phyloP scores from a whole-genome alignment of 2,888 invertebrate species.

The Stomorhina lunata region DNA sequence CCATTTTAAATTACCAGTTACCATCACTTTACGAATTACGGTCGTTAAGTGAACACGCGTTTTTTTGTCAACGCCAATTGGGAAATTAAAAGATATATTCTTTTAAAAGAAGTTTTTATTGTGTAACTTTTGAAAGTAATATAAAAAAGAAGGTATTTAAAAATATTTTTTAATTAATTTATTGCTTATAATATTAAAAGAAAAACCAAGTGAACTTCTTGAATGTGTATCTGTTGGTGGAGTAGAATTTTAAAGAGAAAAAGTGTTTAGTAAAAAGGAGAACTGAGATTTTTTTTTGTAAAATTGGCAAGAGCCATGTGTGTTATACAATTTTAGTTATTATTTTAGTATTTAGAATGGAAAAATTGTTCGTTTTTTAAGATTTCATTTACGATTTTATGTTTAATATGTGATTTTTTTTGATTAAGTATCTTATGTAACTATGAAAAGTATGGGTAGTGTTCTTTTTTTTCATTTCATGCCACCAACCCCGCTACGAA shows the following conservation, averaged over 20 bases:
- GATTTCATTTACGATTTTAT: too few species aligned
- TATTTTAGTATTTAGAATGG: too few species aligned
- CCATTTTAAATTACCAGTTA: conserved; percentile 59
- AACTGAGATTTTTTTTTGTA: too few species aligned
- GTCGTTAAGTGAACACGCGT: conserved; percentile 79
- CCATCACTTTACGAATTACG: conserved; percentile 78
- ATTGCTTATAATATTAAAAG: neutral
- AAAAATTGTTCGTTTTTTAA: too few species aligned
- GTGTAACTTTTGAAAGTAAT: conserved; percentile 79
- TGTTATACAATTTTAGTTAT: too few species aligned
- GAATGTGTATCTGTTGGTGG: too few species aligned
- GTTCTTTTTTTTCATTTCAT: neutral
- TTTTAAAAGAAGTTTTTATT: conserved; percentile 79
- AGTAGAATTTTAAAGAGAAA: too few species aligned
- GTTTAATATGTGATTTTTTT: too few species aligned
- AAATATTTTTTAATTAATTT: conserved; percentile 50
- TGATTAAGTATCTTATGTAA: conserved; percentile 28
- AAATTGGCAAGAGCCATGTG: too few species aligned
- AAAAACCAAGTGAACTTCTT: neutral
- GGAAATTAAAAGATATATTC: conserved; percentile 72
- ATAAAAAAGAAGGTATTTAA: conserved; percentile 73
- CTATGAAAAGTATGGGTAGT: neutral
- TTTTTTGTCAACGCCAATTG: conserved; percentile 74
- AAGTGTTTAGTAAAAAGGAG: too few species aligned
- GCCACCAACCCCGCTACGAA: neutral